A percentile compares a stretch with the other conserved stretches of the same genome.
Evolutionary conservation across 2,888 invertebrate species (phyloP).

Genomic region (Autographa pulchrina): DNA sequence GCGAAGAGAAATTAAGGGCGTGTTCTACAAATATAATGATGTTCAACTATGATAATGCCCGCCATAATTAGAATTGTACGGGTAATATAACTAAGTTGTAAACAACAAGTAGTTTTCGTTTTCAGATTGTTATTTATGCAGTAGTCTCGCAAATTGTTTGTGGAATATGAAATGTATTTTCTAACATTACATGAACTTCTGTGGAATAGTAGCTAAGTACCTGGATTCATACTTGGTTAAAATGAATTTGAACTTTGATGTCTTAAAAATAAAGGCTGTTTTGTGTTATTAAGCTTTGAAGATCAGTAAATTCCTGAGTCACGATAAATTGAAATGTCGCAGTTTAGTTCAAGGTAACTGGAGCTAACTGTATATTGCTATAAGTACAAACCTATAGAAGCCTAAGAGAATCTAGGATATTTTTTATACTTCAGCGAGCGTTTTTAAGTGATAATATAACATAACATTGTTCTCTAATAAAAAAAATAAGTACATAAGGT

Average conservation of each 20-base stretch:
- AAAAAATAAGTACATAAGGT: background rate
- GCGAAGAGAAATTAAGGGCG: conserved; percentile 62
- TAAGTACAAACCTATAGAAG: background rate
- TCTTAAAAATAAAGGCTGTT: conserved; percentile 21
- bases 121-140: conserved; percentile 1
- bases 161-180: conserved; percentile 3
- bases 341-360: conserved; percentile 73
- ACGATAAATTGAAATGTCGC: conserved; percentile 78
- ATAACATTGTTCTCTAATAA: background rate
- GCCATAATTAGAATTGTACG: conserved; percentile 45
- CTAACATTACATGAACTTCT: background rate
- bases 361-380: conserved; percentile 69
- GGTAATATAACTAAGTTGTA: conserved; percentile 24
- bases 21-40: conserved; percentile 61
- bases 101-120: background rate
- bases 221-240: background rate
- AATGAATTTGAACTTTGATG: background rate
- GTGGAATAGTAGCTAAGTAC: background rate
- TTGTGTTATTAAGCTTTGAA: conserved; percentile 36
- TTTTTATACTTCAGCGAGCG: background rate
- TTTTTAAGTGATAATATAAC: background rate
- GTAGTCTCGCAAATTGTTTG: background rate
- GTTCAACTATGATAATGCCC: conserved; percentile 58
- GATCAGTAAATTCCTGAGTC: conserved; percentile 67
- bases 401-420: background rate